Percentiles rank a stretch among this genome's conserved stretches.
phyloP scores from a whole-genome alignment of 2,113 vertebrate genomes.

The Pseudopipra pipra region DNA sequence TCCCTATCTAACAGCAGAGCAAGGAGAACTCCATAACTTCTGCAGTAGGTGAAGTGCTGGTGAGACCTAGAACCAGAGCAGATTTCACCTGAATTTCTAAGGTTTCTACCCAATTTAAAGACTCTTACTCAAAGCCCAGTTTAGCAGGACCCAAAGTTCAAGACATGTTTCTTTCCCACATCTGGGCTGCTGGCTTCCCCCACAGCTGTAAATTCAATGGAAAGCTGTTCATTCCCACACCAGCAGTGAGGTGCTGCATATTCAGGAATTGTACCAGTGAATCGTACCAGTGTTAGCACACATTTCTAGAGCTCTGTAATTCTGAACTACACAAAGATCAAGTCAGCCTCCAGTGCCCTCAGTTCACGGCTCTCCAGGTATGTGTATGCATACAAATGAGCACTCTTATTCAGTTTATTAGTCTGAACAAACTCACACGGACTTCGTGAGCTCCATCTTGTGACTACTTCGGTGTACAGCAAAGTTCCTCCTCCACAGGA shows the following conservation, averaged over 20 bases:
- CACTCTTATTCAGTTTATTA: not conserved
- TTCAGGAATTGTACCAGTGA: not conserved
- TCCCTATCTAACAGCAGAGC: not conserved
- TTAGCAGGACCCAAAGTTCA: not conserved
- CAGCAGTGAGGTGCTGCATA: not conserved
- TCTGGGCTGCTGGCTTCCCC: not conserved
- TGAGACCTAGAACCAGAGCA: not conserved
- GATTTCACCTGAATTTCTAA: not conserved
- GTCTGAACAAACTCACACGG: not conserved
- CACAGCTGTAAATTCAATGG: accelerated
- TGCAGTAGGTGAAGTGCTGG: not conserved
- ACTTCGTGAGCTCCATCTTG: constrained; percentile 67
- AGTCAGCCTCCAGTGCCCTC: not conserved
- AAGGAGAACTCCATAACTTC: not conserved
- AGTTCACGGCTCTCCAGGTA: not conserved
- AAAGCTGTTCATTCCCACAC: not conserved
- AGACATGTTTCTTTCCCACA: not conserved
- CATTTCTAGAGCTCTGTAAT: not conserved
- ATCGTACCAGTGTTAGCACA: not conserved
- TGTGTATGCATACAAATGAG: accelerated
- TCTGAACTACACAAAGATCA: not conserved
- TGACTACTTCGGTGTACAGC: constrained; percentile 4
- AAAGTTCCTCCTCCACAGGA: not conserved
- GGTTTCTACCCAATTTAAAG: not conserved
- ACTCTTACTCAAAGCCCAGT: not conserved